Conservation (phyloP, 2,797 vertebrate genomes). For the Enteromius argenteus region DNA sequence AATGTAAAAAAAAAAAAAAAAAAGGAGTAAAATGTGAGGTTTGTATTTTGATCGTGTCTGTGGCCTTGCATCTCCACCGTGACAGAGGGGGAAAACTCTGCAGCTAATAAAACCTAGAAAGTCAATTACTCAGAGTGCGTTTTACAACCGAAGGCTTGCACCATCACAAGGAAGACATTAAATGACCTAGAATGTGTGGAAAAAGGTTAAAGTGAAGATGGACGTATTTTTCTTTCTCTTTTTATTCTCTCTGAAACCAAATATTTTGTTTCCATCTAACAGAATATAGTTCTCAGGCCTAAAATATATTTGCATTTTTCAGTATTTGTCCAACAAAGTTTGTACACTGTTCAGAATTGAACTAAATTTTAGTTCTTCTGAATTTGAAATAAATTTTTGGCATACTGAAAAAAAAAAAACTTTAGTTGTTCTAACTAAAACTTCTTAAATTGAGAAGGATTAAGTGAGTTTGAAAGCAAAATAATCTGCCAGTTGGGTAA, state of each 20-base stretch:
- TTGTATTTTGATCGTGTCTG: slow-evolving; percentile 66
- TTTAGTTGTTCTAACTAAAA: too few relatives aligned
- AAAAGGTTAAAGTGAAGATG: slow-evolving; percentile 61
- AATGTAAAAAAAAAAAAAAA: slow-evolving; percentile 9
- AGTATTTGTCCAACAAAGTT: slow-evolving; percentile 45
- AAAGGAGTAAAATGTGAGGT: slow-evolving; percentile 54
- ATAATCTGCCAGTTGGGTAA: too few relatives aligned
- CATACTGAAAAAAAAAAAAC: too few relatives aligned
- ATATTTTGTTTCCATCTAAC: neutral
- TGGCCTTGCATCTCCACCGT: slow-evolving; percentile 58
- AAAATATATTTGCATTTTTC: slow-evolving; percentile 28
- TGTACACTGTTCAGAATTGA: neutral
- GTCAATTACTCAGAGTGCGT: slow-evolving; percentile 60
- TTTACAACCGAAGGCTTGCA: slow-evolving; percentile 61
- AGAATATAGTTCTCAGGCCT: slow-evolving; percentile 53
- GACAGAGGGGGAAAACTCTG: slow-evolving; percentile 62
- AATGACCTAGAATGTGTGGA: slow-evolving; percentile 58
- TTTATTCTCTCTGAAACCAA: slow-evolving; percentile 43
- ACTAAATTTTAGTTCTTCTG: neutral
- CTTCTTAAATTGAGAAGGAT: too few relatives aligned
- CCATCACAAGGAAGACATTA: slow-evolving; percentile 61
- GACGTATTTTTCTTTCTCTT: slow-evolving; percentile 45
- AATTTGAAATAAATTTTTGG: neutral
- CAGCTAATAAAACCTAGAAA: slow-evolving; percentile 61
- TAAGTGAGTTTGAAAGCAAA: too few relatives aligned